Evolutionary conservation across 2,888 invertebrate genomes (phyloP).

Genomic region (Orthonevra nobilis): DNA sequence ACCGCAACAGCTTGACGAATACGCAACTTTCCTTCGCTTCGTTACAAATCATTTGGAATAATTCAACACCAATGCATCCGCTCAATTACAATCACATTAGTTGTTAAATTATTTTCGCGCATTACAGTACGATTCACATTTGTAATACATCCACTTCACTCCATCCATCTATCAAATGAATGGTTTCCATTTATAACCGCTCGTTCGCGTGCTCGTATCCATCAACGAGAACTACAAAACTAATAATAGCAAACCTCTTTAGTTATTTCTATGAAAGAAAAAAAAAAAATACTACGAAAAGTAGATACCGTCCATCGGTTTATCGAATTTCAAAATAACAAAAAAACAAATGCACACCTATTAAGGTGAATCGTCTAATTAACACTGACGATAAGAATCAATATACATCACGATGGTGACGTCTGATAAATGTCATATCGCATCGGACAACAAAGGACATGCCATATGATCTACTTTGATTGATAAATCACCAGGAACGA

Average conservation of each 20-base stretch:
- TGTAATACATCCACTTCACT: neutral
- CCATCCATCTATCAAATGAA: neutral
- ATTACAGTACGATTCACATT: neutral
- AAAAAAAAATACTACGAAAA: too few species aligned
- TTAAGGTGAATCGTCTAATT: slow-evolving; percentile 35
- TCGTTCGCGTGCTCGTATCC: slow-evolving; percentile 11
- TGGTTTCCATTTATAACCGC: slow-evolving; percentile 13
- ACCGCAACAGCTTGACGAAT: too few species aligned
- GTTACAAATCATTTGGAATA: too few species aligned
- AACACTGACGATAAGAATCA: slow-evolving; percentile 30
- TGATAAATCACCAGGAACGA: slow-evolving; percentile 7
- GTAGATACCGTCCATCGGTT: neutral
- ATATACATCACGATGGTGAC: slow-evolving; percentile 18
- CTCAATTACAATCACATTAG: neutral
- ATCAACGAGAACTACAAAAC: slow-evolving; percentile 5
- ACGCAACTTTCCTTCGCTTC: too few species aligned
- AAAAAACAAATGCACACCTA: slow-evolving; percentile 19
- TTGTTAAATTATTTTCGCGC: neutral
- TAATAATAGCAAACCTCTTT: neutral
- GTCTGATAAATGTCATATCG: slow-evolving; percentile 21
- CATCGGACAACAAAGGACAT: neutral
- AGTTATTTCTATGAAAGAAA: too few species aligned
- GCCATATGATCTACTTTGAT: neutral
- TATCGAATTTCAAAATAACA: neutral
- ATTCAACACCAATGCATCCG: too few species aligned